A percentile compares a stretch with the other conserved stretches of the same genome.
Evolutionary conservation across 2,113 vertebrate species (phyloP).

Genomic region (Amia ocellicauda): DNA sequence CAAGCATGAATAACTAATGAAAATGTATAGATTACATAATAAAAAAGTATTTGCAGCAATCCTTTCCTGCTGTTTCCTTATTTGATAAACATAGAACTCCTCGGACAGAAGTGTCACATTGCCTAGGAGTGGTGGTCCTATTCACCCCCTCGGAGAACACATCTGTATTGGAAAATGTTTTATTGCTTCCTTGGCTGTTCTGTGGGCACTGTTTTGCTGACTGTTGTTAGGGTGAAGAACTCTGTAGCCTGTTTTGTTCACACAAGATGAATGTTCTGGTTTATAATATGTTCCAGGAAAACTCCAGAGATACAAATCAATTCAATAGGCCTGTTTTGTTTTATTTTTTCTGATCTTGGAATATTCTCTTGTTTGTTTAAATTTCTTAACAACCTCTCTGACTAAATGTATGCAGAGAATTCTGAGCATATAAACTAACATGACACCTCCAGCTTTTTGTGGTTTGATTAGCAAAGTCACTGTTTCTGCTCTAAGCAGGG

Average conservation of each 20-base stretch:
- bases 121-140: not conserved
- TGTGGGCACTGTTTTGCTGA: not conserved
- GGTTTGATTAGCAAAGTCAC: too few relatives aligned
- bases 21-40: not conserved
- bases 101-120: not conserved
- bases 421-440: too few relatives aligned
- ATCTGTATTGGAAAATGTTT: constrained; percentile 2
- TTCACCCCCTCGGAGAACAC: not conserved
- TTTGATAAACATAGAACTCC: not conserved
- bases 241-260: not conserved
- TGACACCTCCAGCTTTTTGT: too few relatives aligned
- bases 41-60: too few relatives aligned
- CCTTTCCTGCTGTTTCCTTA: too few relatives aligned
- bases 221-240: not conserved
- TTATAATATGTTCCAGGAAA: not conserved
- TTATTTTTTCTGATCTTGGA: constrained; percentile 1
- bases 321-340: not conserved
- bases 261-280: not conserved
- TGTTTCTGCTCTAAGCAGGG: too few relatives aligned
- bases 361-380: not conserved
- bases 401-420: too few relatives aligned
- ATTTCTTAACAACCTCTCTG: too few relatives aligned
- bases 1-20: not conserved
- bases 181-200: not conserved
- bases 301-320: not conserved